Conservation (phyloP, 23 tunicate genomes). For the Corella eumyota region DNA sequence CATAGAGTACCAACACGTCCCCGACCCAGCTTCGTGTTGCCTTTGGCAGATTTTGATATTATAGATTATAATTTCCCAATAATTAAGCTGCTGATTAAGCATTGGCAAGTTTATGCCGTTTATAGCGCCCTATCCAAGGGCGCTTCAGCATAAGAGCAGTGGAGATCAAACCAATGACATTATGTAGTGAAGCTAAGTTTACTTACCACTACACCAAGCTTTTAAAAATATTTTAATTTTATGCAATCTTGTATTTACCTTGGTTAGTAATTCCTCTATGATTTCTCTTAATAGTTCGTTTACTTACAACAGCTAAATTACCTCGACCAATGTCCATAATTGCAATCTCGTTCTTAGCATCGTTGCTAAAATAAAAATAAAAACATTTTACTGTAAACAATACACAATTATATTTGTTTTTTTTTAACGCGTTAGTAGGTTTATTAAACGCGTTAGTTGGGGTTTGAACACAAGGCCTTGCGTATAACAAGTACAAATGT, state of each 20-base stretch:
- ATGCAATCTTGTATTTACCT: constrained; percentile 13
- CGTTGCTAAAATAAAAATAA: constrained; percentile 22
- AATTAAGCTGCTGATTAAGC: too few species aligned
- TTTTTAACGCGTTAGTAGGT: background rate
- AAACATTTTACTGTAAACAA: background rate
- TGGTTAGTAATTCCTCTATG: constrained; percentile 45
- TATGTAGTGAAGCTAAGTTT: background rate
- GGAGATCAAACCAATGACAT: background rate
- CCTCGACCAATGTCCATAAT: constrained; percentile 67
- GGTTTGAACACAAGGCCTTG: too few species aligned
- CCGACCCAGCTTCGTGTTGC: too few species aligned
- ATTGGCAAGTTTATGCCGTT: too few species aligned
- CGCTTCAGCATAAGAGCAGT: too few species aligned
- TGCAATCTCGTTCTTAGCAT: constrained; percentile 23
- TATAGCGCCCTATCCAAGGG: too few species aligned
- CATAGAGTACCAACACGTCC: too few species aligned
- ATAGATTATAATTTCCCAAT: too few species aligned
- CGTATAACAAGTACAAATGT: too few species aligned
- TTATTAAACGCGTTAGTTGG: background rate
- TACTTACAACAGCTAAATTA: constrained; percentile 25
- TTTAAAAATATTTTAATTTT: background rate
- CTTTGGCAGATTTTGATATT: too few species aligned
- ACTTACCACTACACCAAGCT: background rate
- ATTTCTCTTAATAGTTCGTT: constrained; percentile 10
- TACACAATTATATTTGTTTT: background rate